Base-by-base conservation (phyloP, 1,140 invertebrate genomes). In the Pemphigus obesinymphae region DNA sequence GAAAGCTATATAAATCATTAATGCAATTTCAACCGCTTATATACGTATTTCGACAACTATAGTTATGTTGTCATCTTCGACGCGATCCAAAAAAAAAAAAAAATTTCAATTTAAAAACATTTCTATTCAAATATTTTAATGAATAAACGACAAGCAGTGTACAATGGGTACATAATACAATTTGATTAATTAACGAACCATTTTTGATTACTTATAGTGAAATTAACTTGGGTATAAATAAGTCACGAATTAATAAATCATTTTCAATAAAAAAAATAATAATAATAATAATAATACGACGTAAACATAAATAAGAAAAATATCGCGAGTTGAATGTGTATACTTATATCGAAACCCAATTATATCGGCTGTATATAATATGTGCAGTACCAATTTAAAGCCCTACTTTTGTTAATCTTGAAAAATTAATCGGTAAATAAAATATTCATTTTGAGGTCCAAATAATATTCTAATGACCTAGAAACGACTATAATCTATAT, bases 401-500 rank as follows among this genome's bases (percentile, higher is more conserved):
- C 10, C 66, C 4, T 70, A 23, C 13, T 70, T 70, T 43, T 40
- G 13, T 70, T 43, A 8, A 15, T 43, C 31, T 23, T 23, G 1
- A 17, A 29, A 70, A 70, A 45, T 45, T 29, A 68, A 70, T 70
- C n/a, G 7, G 37, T 6, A 23, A 70, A 70, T 43, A 58, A 58
- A 45, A n/a, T 58, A 37, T 45, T 23, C 2, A 29, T 29, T 70
- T 45, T 70, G 23, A 70, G 40, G 68, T 70, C 68, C 40, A 45
- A 70, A 70, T n/a, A n/a, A n/a, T 70, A 70, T 43, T 70, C 68
- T 8, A 45, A 70, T 70, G 68, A 70, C 68, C 68, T 70, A 70
- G 40, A 70, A 70, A 70, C 68, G 3, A 66, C 34, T 66, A 66
- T 37, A 66, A 34, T n/a, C 63, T 66, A 63, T n/a, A n/a, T n/a